These are phyloP conservation scores for Agonopterix heracliana DNA, from an alignment of 2,888 invertebrate species.

Conservation along the genomic window DNA sequence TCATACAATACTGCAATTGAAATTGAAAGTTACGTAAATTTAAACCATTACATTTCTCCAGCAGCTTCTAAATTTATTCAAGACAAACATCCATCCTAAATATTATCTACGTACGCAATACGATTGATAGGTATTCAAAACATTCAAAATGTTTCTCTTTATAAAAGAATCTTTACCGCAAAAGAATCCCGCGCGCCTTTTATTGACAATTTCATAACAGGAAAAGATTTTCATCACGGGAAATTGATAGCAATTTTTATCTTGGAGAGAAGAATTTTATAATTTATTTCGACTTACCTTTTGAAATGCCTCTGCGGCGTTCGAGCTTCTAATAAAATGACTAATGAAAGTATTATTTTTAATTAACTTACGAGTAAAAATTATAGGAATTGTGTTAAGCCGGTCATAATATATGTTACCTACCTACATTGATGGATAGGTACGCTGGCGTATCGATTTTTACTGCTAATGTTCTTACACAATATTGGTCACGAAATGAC, in stretches of 20 bases:
- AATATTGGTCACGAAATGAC: no score
- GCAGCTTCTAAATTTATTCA: no score
- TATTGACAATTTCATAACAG: conserved; percentile 56
- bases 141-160: neutral
- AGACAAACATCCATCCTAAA: neutral
- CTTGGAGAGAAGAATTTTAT: conserved; percentile 40
- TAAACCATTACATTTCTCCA: no score
- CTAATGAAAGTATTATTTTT: conserved; percentile 24
- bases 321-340: conserved; percentile 30
- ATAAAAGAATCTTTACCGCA: conserved; percentile 34
- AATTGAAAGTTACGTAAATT: no score
- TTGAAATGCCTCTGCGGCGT: conserved; percentile 31
- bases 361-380: neutral
- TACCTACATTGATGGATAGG: no score
- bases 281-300: conserved; percentile 51
- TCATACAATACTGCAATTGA: no score
- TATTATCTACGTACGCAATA: neutral
- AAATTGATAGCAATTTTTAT: conserved; percentile 58
- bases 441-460: no score
- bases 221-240: conserved; percentile 48
- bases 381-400: no score
- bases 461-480: no score
- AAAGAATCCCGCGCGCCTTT: conserved; percentile 39
- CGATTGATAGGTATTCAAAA: neutral
- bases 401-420: no score